Evolutionary conservation across 2,888 invertebrate species (phyloP).

Genomic region (Tenodera sinensis): DNA sequence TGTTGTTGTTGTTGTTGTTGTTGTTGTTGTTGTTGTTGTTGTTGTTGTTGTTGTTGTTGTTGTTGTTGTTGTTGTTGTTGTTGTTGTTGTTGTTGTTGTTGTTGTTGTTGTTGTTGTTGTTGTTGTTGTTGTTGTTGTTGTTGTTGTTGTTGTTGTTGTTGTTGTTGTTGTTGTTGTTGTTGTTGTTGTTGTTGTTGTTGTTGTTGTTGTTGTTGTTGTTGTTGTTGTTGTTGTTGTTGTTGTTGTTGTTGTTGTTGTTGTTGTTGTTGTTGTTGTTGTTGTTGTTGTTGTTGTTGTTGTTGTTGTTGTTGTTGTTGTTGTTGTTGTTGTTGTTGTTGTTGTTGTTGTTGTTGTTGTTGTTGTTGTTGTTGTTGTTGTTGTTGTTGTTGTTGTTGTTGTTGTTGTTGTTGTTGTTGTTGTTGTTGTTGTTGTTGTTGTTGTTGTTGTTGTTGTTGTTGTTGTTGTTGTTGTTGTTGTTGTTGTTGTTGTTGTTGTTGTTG

Average conservation of each 20-base stretch:
- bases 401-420: constrained; percentile 56
- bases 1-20: too few species aligned
- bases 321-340: constrained; percentile 48
- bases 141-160: too few species aligned
- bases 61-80: too few species aligned
- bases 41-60: too few species aligned
- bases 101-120: too few species aligned
- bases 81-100: too few species aligned
- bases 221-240: too few species aligned
- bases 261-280: background rate
- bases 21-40: too few species aligned
- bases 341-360: constrained; percentile 38
- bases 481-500: background rate
- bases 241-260: background rate
- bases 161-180: too few species aligned
- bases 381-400: constrained; percentile 55
- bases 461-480: background rate
- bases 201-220: too few species aligned
- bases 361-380: constrained; percentile 47
- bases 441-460: background rate
- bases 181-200: too few species aligned
- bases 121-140: too few species aligned
- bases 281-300: background rate
- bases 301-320: constrained; percentile 30
- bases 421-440: background rate